These are phyloP conservation scores for Loriculus beryllinus DNA, from an alignment of 2,797 vertebrate genomes.

Conservation along the genomic window DNA sequence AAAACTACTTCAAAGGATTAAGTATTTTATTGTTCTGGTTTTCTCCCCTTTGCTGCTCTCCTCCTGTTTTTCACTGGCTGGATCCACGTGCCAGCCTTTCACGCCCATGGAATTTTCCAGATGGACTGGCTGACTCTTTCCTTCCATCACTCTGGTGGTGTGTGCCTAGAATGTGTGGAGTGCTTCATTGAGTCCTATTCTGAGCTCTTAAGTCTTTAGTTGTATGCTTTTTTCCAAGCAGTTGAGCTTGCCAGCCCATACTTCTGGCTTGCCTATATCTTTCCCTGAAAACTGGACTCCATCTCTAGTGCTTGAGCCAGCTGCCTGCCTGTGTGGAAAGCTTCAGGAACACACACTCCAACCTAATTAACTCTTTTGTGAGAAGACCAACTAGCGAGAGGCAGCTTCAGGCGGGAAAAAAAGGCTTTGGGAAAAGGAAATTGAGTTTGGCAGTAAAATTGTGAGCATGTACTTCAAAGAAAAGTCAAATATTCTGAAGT, in stretches of 20 bases:
- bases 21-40: not conserved
- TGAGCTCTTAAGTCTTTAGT: not conserved
- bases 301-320: conserved; percentile 5
- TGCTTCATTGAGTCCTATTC: conserved; percentile 17
- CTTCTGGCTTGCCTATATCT: conserved; percentile 48
- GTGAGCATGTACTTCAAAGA: not conserved
- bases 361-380: conserved; percentile 14
- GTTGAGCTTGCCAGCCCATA: conserved; percentile 42
- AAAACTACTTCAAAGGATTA: not conserved
- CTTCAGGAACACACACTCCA: not conserved
- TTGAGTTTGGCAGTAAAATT: not conserved
- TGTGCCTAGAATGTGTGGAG: conserved; percentile 45
- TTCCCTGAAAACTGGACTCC: conserved; percentile 26
- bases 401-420: not conserved
- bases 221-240: not conserved
- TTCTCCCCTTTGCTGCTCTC: not conserved
- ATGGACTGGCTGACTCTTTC: not conserved
- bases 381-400: not conserved
- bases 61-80: not conserved
- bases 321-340: conserved; percentile 4
- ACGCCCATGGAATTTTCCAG: conserved; percentile 21
- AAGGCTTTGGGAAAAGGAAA: not conserved
- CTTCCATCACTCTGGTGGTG: not conserved
- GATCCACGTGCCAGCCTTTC: not conserved
- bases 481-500: not conserved